Evolutionary conservation across 1,140 invertebrate genomes (phyloP).

Genomic region (Adelges cooleyi): DNA sequence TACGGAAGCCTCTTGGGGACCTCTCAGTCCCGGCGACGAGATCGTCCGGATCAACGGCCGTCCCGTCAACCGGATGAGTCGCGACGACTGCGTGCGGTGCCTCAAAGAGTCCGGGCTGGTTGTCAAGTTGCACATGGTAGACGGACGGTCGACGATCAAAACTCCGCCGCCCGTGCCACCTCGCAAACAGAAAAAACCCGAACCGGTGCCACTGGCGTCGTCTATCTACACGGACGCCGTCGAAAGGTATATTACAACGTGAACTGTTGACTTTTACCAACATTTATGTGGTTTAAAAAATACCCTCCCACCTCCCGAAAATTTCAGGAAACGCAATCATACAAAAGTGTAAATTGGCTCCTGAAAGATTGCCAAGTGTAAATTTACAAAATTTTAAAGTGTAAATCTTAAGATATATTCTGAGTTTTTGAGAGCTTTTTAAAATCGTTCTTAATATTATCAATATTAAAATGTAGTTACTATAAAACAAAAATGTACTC

Average conservation of each 20-base stretch:
- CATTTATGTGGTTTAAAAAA: too few species aligned
- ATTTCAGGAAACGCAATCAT: too few species aligned
- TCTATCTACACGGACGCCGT: constrained; percentile 7
- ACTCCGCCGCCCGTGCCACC: constrained; percentile 33
- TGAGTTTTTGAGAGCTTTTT: too few species aligned
- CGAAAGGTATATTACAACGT: constrained; percentile 2
- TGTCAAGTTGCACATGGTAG: constrained; percentile 46
- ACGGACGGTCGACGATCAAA: not conserved
- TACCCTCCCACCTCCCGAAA: too few species aligned
- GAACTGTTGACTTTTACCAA: too few species aligned
- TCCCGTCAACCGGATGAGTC: constrained; percentile 62
- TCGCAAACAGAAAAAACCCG: constrained; percentile 23
- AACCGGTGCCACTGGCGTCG: not conserved
- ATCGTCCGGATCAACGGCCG: constrained; percentile 71
- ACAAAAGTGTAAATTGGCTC: too few species aligned
- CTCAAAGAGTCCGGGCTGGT: constrained; percentile 72
- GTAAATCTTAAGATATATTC: too few species aligned
- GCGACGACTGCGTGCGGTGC: constrained; percentile 72
- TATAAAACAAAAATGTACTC: too few species aligned
- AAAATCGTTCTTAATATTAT: too few species aligned
- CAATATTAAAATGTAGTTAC: too few species aligned
- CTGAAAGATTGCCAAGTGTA: too few species aligned
- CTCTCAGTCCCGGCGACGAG: constrained; percentile 70
- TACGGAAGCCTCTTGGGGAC: constrained; percentile 65
- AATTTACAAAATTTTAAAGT: too few species aligned